Evolutionary conservation across 1,140 invertebrate genomes (phyloP), one percentile per base, ranked within the genome.

Genomic region (Ostrea edulis): DNA sequence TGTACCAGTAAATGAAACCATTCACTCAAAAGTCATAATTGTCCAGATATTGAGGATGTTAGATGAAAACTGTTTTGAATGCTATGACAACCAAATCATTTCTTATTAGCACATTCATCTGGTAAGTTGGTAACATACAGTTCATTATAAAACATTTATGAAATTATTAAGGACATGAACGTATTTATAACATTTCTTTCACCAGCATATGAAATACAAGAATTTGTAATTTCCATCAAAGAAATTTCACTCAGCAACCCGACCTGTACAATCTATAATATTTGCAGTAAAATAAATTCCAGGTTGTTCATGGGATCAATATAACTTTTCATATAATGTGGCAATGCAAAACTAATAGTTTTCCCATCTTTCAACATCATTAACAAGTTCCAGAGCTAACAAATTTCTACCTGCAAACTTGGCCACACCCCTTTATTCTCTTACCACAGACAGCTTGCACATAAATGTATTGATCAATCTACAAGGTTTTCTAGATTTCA

Each of bases 401-500:
- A 62, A 62, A 35, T 77, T 25, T 77, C 68, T 77, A 77, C 68
- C 68, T 77, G 68, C 68, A 35, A 77, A 77, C 25, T 35, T 14
- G 29, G 68, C 68, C 68, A 77, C 68, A 29, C 68, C 58, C 68
- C 68, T 77, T 35, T 0, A 77, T 14, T 77, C 68, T 77, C 11
- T 2, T 25, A 77, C 12, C 22, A 77, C 68, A 25, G 25, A 77
- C 68, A 77, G 68, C 68, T 77, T 25, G 11, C 29, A 77, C 29
- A 35, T 29, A 29, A 77, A 77, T 77, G 68, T 77, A 77, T 77
- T 77, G 68, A 77, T 77, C 68, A 77, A 77, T 77, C 68, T 25
- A 77, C 68, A 77, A 25, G 25, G 68, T 77, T 77, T 77, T 77
- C 68, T 77, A 77, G 68, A 77, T 77, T 77, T 77, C 68, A 77